Percentiles rank a stretch among this genome's conserved stretches.
Conservation (phyloP, 2,888 invertebrate genomes). For the Reticulitermes lucifugus region DNA sequence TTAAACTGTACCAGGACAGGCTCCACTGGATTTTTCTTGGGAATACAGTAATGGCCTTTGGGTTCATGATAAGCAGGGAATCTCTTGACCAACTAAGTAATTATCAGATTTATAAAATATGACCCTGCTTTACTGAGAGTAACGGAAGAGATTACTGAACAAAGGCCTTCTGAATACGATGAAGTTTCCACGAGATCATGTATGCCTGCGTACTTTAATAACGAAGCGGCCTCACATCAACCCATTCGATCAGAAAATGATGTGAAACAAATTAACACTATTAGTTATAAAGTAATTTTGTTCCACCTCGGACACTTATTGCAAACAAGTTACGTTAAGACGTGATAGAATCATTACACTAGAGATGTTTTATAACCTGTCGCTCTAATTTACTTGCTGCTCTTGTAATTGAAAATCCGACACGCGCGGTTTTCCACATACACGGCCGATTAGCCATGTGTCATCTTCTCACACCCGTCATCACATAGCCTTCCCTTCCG, state of each 20-base stretch:
- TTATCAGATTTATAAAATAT: too few relatives aligned
- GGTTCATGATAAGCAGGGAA: too few relatives aligned
- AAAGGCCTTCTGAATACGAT: too few relatives aligned
- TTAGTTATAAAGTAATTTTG: background rate
- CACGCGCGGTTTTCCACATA: conserved; percentile 4
- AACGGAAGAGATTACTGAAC: too few relatives aligned
- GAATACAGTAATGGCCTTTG: too few relatives aligned
- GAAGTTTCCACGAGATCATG: too few relatives aligned
- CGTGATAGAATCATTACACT: background rate
- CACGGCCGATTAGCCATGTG: background rate
- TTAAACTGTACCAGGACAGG: too few relatives aligned
- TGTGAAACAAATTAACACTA: background rate
- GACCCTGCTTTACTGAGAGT: too few relatives aligned
- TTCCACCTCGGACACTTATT: background rate
- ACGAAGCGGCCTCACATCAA: too few relatives aligned
- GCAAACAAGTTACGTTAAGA: background rate
- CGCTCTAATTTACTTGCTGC: conserved; percentile 6
- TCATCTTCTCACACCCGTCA: conserved; percentile 1
- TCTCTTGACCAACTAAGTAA: too few relatives aligned
- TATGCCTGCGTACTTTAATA: too few relatives aligned
- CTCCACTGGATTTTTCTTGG: too few relatives aligned
- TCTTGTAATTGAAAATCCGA: conserved; percentile 9
- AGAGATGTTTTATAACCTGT: background rate
- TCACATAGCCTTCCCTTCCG: background rate
- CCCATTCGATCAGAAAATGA: background rate